Conservation (phyloP, 92 coral and sea anemone genomes). For the Meandrina meandrites region DNA sequence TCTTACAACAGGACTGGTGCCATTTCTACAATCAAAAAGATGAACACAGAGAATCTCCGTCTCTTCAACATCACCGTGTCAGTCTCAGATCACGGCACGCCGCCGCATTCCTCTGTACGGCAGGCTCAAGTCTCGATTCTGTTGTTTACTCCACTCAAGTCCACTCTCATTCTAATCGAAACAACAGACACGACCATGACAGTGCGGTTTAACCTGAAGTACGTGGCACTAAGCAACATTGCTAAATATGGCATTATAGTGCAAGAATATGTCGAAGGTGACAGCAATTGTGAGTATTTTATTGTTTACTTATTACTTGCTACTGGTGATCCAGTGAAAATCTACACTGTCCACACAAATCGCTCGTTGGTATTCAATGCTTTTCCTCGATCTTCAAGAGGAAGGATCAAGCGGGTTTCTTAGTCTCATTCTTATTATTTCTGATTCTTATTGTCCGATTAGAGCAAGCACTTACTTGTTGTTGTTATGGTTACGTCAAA, state of each 20-base stretch:
- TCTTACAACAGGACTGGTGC: conserved; percentile 62
- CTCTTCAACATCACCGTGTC: conserved; percentile 70
- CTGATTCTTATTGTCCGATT: not conserved
- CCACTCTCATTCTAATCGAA: conserved; percentile 63
- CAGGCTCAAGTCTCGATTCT: conserved; percentile 69
- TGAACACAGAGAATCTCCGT: conserved; percentile 64
- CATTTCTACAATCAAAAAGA: conserved; percentile 45
- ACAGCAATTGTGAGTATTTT: conserved; percentile 65
- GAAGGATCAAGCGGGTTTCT: not conserved
- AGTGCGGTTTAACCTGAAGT: conserved; percentile 66
- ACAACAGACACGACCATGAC: conserved; percentile 62
- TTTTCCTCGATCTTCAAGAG: not conserved
- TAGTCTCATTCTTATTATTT: not conserved
- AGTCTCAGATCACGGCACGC: conserved; percentile 76
- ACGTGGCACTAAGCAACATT: conserved; percentile 69
- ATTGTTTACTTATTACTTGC: not conserved
- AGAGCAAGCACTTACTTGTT: not conserved
- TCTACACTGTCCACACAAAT: too few species aligned
- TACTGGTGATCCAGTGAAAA: not conserved
- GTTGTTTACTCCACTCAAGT: conserved; percentile 61
- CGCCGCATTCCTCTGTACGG: conserved; percentile 55
- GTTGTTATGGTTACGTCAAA: too few species aligned
- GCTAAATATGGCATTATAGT: conserved; percentile 76
- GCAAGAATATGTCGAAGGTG: conserved; percentile 61
- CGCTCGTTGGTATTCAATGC: not conserved